Base-by-base conservation (phyloP, 2,113 vertebrate species). In the Vimba vimba region DNA sequence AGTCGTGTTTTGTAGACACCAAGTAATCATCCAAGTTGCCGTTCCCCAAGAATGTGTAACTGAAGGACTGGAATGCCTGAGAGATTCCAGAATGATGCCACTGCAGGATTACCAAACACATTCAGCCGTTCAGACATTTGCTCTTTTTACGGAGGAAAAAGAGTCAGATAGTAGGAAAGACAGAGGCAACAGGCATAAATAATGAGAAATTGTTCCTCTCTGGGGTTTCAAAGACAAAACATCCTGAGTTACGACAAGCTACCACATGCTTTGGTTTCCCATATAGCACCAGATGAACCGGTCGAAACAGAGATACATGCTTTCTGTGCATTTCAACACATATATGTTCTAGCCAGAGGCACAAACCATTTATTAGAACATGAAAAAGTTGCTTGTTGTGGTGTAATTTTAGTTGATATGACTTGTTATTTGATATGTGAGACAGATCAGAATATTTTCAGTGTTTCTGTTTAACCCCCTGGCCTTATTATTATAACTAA, bases 371-470 rank as follows among this genome's bases (percentile, higher is more conserved):
- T 80, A 30, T 17, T 23, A 80, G 55, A 74, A 55, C 69, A 33
- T 86, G 57, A 86, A 86, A 64, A 33, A 74, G 77, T 19, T 74
- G 30, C 52, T 57, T 7, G 62, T 57, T 36, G 15, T 55, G 59
- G 21, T 15, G 23, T 50, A 52, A n/a, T 59, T 79, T 80, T 30
- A 79, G 33, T 59, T 69, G 64, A 79, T 59, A 71, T 57, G 36
- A 82, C 17, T 55, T 30, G 47, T 77, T 77, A 27, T 33, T 52
- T 52, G 4, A 19, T 55, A 10, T 52, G 45, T 77, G 25, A 33
- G 66, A 33, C 15, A 50, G 21, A 23, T 19, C 39, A 43, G 39
- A 43, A 43, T 43, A 43, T 43, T 43, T 71, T 43, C 74, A 39
- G 10, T 23, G n/a, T 25, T 77, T 64, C 33, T 11, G 12, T 57